Evolutionary conservation across 1,140 invertebrate genomes (phyloP).

Genomic region (Drosophila setifemur): DNA sequence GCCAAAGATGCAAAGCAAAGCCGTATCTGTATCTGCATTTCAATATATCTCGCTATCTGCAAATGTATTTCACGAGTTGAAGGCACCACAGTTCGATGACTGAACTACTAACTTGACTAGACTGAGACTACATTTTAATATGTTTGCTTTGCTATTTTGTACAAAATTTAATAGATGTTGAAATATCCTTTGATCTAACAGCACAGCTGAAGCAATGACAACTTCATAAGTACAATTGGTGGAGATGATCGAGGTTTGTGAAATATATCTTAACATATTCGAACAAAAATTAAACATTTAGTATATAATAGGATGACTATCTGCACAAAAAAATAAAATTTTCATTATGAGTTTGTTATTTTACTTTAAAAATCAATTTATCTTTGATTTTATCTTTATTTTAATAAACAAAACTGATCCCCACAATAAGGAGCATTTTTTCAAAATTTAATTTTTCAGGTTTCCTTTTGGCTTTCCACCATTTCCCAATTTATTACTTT

Average conservation of each 20-base stretch:
- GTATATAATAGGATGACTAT: no score
- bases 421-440: no score
- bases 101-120: constrained; percentile 20
- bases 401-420: no score
- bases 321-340: no score
- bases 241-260: no score
- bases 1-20: constrained; percentile 62
- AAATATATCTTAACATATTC: no score
- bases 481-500: not conserved
- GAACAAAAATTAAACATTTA: not conserved
- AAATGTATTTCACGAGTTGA: no score
- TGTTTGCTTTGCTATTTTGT: constrained; percentile 5
- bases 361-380: no score
- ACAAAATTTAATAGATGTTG: constrained; percentile 28
- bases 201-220: constrained; percentile 44
- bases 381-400: not conserved
- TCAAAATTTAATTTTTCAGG: no score
- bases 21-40: constrained; percentile 6
- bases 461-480: no score
- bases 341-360: no score
- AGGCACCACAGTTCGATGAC: not conserved
- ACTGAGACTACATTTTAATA: constrained; percentile 34
- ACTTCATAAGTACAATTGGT: constrained; percentile 50
- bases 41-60: no score
- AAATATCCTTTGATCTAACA: constrained; percentile 49